These are phyloP conservation scores for Steatornis caripensis DNA, from an alignment of 2,113 vertebrate genomes.

Conservation along the genomic window DNA sequence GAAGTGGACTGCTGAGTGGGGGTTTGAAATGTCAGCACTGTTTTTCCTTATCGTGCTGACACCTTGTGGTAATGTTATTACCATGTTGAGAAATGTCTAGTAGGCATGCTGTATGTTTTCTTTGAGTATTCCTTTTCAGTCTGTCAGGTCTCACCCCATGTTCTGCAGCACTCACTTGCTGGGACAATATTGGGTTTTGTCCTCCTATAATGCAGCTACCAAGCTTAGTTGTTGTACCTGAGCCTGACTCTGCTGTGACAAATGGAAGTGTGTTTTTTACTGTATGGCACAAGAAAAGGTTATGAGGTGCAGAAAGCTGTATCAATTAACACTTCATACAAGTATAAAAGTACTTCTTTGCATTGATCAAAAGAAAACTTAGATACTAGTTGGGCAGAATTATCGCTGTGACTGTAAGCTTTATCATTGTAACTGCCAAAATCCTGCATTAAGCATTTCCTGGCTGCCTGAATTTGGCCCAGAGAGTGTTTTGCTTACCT, in stretches of 20 bases:
- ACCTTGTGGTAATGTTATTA: constrained; percentile 53
- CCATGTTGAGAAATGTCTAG: not conserved
- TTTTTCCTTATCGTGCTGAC: constrained; percentile 42
- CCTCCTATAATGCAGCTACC: not conserved
- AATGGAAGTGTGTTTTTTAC: not conserved
- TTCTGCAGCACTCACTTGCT: not conserved
- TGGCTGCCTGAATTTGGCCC: not conserved
- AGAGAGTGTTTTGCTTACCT: not conserved
- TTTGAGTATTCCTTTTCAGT: not conserved
- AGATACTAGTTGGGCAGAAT: not conserved
- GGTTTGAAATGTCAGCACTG: not conserved
- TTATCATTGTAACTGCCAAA: not conserved
- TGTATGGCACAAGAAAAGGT: not conserved
- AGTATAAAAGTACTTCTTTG: not conserved
- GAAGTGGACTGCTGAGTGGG: not conserved
- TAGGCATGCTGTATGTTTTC: not conserved
- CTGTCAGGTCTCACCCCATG: not conserved
- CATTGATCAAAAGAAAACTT: not conserved
- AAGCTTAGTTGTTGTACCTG: not conserved
- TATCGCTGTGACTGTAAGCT: not conserved
- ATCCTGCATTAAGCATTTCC: not conserved
- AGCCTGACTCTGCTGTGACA: not conserved
- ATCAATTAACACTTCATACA: not conserved
- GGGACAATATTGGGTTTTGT: not conserved
- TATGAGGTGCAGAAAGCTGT: not conserved